Conservation (phyloP, 1,140 invertebrate genomes). For the Drosophila truncata region DNA sequence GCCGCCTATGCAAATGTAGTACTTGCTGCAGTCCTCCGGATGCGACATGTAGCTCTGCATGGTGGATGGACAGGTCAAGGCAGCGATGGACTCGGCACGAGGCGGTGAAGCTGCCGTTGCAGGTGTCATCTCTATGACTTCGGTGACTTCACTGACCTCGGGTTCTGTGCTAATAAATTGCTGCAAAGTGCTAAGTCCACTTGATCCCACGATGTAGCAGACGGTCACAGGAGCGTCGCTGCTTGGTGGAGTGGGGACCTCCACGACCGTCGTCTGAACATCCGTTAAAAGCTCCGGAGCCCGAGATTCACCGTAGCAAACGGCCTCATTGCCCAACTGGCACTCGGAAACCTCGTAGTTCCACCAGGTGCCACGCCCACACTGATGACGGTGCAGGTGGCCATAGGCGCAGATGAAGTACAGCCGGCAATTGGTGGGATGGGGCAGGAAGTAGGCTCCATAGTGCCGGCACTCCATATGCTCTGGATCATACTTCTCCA, state of each 20-base stretch:
- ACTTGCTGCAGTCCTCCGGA: constrained; percentile 74
- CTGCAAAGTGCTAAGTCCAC: constrained; percentile 24
- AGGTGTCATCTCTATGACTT: constrained; percentile 8
- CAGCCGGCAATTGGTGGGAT: constrained; percentile 66
- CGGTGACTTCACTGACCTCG: constrained; percentile 8
- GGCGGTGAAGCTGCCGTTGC: constrained; percentile 22
- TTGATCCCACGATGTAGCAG: constrained; percentile 60
- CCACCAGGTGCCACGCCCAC: constrained; percentile 69
- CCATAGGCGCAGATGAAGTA: constrained; percentile 81
- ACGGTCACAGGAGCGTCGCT: constrained; percentile 50
- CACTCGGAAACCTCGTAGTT: constrained; percentile 67
- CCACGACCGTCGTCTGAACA: background rate
- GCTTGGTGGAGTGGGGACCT: constrained; percentile 35
- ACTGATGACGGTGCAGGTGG: constrained; percentile 70
- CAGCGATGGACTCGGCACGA: constrained; percentile 6
- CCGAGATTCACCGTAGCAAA: constrained; percentile 48
- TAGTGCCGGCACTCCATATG: constrained; percentile 70
- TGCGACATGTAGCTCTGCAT: constrained; percentile 72
- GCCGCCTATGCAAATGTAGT: constrained; percentile 77
- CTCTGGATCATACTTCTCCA: constrained; percentile 72
- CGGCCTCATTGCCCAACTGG: constrained; percentile 45
- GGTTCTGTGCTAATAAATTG: constrained; percentile 12
- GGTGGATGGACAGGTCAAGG: constrained; percentile 54
- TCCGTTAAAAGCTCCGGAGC: background rate
- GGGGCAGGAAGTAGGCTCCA: constrained; percentile 79